phyloP scores from a whole-genome alignment of 2,888 invertebrate genomes.

The Eupithecia centaureata region DNA sequence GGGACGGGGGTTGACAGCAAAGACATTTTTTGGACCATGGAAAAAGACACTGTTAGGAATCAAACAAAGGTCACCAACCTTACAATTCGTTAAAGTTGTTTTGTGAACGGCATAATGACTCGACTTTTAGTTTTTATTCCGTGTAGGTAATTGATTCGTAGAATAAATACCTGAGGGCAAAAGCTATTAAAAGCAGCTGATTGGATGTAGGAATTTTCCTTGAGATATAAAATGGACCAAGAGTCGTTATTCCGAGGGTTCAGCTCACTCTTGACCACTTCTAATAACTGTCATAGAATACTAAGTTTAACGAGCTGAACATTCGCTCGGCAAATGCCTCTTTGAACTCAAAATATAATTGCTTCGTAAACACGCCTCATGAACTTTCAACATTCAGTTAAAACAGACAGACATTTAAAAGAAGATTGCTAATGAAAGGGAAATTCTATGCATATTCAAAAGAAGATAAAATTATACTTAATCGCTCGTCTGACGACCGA shows the following conservation, averaged over 20 bases:
- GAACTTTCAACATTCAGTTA: conserved; percentile 31
- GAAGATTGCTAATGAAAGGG: conserved; percentile 30
- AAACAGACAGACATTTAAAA: conserved; percentile 21
- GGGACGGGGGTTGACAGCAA: too few relatives aligned
- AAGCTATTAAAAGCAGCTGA: conserved; percentile 43
- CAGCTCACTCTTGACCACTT: not conserved
- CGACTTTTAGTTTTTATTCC: conserved; percentile 43
- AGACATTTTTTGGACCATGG: too few relatives aligned
- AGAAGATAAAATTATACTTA: conserved; percentile 18
- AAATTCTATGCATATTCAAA: conserved; percentile 34
- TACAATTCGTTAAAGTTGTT: conserved; percentile 44
- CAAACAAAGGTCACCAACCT: conserved; percentile 54
- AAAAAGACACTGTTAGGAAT: not conserved
- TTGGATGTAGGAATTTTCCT: conserved; percentile 35
- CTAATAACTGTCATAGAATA: not conserved
- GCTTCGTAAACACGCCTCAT: not conserved
- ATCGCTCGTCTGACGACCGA: conserved; percentile 14
- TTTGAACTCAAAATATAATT: conserved; percentile 1
- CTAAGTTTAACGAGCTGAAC: not conserved
- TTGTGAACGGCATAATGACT: conserved; percentile 57
- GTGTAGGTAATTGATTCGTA: conserved; percentile 61
- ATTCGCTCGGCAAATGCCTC: not conserved
- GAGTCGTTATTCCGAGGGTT: not conserved
- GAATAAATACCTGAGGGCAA: conserved; percentile 51
- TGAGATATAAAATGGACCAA: conserved; percentile 14